phyloP scores from a whole-genome alignment of 1,140 invertebrate species.

The Drosophila nigrodunni region DNA sequence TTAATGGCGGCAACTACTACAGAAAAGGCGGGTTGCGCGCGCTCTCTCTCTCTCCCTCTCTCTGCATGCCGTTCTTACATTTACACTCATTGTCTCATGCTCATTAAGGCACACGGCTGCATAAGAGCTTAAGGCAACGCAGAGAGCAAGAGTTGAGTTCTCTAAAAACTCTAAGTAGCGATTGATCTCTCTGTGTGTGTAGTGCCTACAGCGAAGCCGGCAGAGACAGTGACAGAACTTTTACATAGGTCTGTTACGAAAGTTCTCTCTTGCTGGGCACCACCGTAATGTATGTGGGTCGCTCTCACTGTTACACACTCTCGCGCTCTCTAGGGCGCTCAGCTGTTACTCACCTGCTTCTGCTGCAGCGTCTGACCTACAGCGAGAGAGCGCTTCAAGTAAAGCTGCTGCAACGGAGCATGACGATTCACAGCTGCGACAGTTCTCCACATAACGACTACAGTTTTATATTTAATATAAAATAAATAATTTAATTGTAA shows the following conservation, averaged over 20 bases:
- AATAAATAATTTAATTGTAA: neutral
- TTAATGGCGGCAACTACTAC: too few relatives aligned
- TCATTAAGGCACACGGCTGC: neutral
- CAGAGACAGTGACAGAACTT: too few relatives aligned
- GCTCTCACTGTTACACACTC: slow-evolving; percentile 4
- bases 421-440: neutral
- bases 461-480: neutral
- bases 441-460: slow-evolving; percentile 40
- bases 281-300: too few relatives aligned
- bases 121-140: neutral
- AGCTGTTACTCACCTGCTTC: slow-evolving; percentile 63
- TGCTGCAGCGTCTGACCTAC: slow-evolving; percentile 31
- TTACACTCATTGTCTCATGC: neutral
- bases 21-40: too few relatives aligned
- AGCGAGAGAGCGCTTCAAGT: slow-evolving; percentile 30
- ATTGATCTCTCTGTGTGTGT: too few relatives aligned
- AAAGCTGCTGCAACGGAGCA: slow-evolving; percentile 40
- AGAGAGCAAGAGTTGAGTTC: too few relatives aligned
- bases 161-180: too few relatives aligned
- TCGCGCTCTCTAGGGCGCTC: neutral
- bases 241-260: too few relatives aligned
- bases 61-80: neutral
- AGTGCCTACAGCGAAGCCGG: too few relatives aligned
- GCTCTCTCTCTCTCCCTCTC: slow-evolving; percentile 23
- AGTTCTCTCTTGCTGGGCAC: too few relatives aligned